A percentile compares a stretch with the other conserved stretches of the same genome.
Evolutionary conservation across 2,113 vertebrate genomes (phyloP).

Genomic region (Gymnocephalus cernua): DNA sequence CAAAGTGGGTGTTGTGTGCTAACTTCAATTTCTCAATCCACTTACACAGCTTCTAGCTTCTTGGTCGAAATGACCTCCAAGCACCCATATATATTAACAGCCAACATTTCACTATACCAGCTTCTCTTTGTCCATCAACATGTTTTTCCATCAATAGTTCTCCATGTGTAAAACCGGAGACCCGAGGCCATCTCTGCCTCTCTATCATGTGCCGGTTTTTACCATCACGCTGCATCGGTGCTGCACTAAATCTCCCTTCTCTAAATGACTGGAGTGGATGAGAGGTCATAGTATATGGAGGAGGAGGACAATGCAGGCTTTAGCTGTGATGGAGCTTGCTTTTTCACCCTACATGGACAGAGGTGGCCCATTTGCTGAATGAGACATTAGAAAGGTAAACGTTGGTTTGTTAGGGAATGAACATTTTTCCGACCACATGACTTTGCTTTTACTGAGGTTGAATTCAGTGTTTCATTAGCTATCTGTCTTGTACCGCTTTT

Average conservation of each 20-base stretch:
- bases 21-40: conserved; percentile 65
- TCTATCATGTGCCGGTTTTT: conserved; percentile 62
- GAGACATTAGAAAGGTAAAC: conserved; percentile 47
- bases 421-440: conserved; percentile 7
- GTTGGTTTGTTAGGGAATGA: conserved; percentile 33
- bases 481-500: conserved; percentile 26
- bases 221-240: conserved; percentile 52
- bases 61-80: conserved; percentile 62
- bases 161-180: conserved; percentile 64
- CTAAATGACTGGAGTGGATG: conserved; percentile 77
- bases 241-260: conserved; percentile 76
- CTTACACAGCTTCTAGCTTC: conserved; percentile 54
- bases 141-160: conserved; percentile 72
- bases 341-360: conserved; percentile 57
- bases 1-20: conserved; percentile 54
- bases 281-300: conserved; percentile 74
- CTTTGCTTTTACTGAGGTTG: conserved; percentile 4
- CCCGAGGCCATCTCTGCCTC: conserved; percentile 62
- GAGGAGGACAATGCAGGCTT: conserved; percentile 67
- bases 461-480: conserved; percentile 39
- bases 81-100: conserved; percentile 65
- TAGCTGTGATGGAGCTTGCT: conserved; percentile 60
- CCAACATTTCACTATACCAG: conserved; percentile 50
- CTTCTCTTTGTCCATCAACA: conserved; percentile 69
- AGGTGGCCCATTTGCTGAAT: conserved; percentile 61